These are phyloP conservation scores for Agraylea sexmaculata DNA, from an alignment of 1,140 invertebrate genomes.

Conservation along the genomic window DNA sequence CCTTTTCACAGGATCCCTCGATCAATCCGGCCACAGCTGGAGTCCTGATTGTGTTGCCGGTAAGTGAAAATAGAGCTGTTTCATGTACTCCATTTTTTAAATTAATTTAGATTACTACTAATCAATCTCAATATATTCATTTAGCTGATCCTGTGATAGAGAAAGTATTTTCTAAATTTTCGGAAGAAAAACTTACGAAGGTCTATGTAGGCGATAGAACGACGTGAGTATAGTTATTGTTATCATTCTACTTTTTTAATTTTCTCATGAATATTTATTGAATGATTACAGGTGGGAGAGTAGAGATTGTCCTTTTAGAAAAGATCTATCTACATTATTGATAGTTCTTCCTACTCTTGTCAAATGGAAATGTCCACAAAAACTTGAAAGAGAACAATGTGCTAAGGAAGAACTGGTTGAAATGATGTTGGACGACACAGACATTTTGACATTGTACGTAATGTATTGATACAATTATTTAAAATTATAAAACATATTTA, in stretches of 20 bases:
- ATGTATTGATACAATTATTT: no score
- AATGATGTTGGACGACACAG: constrained; percentile 49
- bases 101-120: neutral
- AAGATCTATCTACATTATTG: constrained; percentile 50
- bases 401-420: constrained; percentile 52
- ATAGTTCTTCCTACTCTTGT: constrained; percentile 61
- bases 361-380: constrained; percentile 58
- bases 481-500: no score
- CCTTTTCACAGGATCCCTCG: constrained; percentile 54
- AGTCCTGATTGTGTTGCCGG: constrained; percentile 62
- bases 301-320: constrained; percentile 58
- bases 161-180: constrained; percentile 41
- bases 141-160: constrained; percentile 49
- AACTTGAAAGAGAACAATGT: constrained; percentile 57
- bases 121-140: constrained; percentile 3
- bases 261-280: no score
- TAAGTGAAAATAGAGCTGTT: constrained; percentile 16
- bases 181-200: constrained; percentile 48
- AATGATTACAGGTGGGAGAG: constrained; percentile 70
- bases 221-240: constrained; percentile 44
- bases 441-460: no score
- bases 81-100: neutral
- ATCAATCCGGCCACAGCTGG: constrained; percentile 56
- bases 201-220: constrained; percentile 58
- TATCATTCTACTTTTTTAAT: no score